Base-by-base conservation (phyloP, 2,888 invertebrate genomes). In the Automeris io region DNA sequence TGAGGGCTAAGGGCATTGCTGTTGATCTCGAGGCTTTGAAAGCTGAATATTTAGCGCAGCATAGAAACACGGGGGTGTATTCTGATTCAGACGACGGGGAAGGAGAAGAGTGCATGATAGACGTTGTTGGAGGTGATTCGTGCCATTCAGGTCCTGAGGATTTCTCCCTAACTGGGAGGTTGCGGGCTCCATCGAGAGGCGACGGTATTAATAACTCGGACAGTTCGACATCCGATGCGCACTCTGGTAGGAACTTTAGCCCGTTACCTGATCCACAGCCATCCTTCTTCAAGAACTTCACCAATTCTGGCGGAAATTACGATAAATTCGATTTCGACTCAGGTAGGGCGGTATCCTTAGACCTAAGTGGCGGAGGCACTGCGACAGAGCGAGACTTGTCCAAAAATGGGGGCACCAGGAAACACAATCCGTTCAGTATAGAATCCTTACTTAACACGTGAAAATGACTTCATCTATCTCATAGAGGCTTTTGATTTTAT, bases 1-100 rank as follows among this genome's bases (percentile, higher is more conserved):
- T 98, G 43, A 92, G 96, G 40, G 94, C 95, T 35, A 96, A 96
- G 76, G 96, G 96, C 54, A 95, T 96, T 61, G 91, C 94, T 11
- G 96, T 96, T 13, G 95, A 96, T 73, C 79, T 96, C 45, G 94
- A 95, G 59, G 93, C 95, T 2, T 82, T 96, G 35, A 92, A 94
- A 57, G 88, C 93, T 33, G 96, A 96, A 71, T 95, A 95, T 87
- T 90, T 96, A 57, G 92, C 93, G 7, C 94, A 94, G 72, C 91
- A 92, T 56, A 88, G 92, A 49, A 89, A 90, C 51, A 89, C 75
- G 40, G 88, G 87, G 23, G 74, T 89, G 5, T 89, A 89, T 54
- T 90, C 90, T 6, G 90, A 90, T 47, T 90, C 90, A 0, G 88
- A 88, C 25, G 90, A 90, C 45, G 80, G 79, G 21, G 90, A 90